These are phyloP conservation scores for Drosophila greeni DNA, from an alignment of 2,888 invertebrate species.

Conservation along the genomic window DNA sequence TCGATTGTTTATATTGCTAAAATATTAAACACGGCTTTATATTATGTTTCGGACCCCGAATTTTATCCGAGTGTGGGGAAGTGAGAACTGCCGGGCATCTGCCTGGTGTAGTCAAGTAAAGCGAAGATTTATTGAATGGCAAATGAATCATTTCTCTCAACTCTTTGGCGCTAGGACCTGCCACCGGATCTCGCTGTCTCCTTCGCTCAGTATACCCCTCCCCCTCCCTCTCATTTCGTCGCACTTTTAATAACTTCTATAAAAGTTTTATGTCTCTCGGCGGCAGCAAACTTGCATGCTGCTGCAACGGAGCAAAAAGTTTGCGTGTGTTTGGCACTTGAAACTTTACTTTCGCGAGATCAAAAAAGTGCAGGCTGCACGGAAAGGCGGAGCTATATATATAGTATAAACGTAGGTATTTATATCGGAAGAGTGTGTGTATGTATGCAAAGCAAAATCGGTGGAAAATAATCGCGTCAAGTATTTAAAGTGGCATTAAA, in stretches of 20 bases:
- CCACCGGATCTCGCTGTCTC: slow-evolving; percentile 2
- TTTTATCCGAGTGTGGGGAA: slow-evolving; percentile 15
- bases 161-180: slow-evolving; percentile 52
- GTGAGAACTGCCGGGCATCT: slow-evolving; percentile 35
- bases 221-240: slow-evolving; percentile 17
- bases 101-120: slow-evolving; percentile 24
- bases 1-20: background rate
- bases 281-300: slow-evolving; percentile 57
- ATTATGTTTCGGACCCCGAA: background rate
- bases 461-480: slow-evolving; percentile 70
- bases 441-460: slow-evolving; percentile 63
- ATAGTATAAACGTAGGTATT: background rate
- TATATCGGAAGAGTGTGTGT: background rate
- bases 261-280: slow-evolving; percentile 70
- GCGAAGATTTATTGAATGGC: slow-evolving; percentile 68
- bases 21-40: background rate
- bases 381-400: background rate
- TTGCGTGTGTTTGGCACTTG: slow-evolving; percentile 73
- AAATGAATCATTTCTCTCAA: slow-evolving; percentile 61
- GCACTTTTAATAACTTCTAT: slow-evolving; percentile 73
- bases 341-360: slow-evolving; percentile 56
- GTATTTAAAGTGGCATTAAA: slow-evolving; percentile 75
- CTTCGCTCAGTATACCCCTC: background rate
- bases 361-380: slow-evolving; percentile 14
- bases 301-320: slow-evolving; percentile 50